These are phyloP conservation scores for Babylonia areolata DNA, from an alignment of 1,140 invertebrate species.

Conservation along the genomic window DNA sequence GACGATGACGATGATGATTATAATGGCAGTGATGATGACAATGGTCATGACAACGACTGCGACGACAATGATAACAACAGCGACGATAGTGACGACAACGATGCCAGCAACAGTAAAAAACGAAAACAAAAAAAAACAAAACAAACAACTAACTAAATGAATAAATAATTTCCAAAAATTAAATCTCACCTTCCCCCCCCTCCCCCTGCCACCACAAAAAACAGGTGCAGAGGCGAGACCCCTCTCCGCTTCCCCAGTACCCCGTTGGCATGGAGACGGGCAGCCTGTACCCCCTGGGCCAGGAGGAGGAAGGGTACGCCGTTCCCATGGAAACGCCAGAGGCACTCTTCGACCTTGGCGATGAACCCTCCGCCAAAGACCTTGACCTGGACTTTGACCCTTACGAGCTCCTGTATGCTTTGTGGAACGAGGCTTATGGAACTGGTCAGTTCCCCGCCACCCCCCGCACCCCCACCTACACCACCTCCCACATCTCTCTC, in stretches of 20 bases:
- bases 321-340: neutral
- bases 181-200: neutral
- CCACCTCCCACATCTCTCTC: neutral
- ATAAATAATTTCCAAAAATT: no score
- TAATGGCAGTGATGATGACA: neutral
- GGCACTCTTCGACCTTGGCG: neutral
- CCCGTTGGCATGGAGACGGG: neutral
- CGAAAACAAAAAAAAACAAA: neutral
- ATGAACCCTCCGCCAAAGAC: neutral
- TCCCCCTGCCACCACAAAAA: no score
- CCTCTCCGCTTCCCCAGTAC: neutral
- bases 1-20: neutral
- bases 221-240: neutral
- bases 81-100: neutral
- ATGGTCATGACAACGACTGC: no score
- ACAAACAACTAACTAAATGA: no score
- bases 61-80: no score
- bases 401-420: conserved; percentile 4
- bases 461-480: neutral
- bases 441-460: neutral
- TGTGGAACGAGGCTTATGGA: conserved; percentile 24
- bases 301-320: neutral
- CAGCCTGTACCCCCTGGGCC: neutral
- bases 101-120: neutral
- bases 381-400: neutral